phyloP scores from a whole-genome alignment of 2,113 vertebrate species.

The Tapirus terrestris region DNA sequence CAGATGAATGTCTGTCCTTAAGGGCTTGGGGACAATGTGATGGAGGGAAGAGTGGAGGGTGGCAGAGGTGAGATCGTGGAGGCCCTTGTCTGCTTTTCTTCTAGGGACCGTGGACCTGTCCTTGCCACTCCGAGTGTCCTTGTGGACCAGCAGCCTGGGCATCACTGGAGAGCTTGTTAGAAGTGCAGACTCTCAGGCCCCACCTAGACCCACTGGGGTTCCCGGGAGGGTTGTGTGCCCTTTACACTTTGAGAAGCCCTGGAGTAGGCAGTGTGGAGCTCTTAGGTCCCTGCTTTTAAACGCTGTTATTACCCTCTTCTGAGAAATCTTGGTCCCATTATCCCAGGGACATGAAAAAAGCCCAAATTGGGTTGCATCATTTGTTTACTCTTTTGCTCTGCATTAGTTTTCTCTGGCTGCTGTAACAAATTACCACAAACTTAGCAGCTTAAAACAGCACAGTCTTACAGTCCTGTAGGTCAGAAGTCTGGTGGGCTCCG shows the following conservation, averaged over 20 bases:
- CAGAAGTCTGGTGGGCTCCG: not conserved
- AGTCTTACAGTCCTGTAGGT: not conserved
- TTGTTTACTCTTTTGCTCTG: slow-evolving; percentile 6
- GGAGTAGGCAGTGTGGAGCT: not conserved
- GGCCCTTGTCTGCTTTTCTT: not conserved
- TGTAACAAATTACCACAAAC: not conserved
- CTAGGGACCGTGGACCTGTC: not conserved
- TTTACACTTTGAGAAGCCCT: not conserved
- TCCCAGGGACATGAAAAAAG: not conserved
- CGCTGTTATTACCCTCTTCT: not conserved
- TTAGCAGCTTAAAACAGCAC: not conserved
- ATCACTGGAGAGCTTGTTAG: not conserved
- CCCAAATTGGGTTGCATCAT: not conserved
- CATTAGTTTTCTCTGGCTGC: not conserved
- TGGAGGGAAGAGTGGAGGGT: not conserved
- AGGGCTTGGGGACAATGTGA: not conserved
- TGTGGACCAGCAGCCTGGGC: not conserved
- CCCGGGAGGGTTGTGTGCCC: not conserved
- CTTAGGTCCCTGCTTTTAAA: not conserved
- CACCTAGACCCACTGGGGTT: not conserved
- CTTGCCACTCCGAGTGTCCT: not conserved
- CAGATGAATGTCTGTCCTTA: not conserved
- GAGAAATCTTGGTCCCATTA: not conserved
- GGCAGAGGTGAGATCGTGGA: not conserved
- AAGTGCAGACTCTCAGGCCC: not conserved